Conservation (phyloP, 2,797 vertebrate species). For the Margarornis squamiger region DNA sequence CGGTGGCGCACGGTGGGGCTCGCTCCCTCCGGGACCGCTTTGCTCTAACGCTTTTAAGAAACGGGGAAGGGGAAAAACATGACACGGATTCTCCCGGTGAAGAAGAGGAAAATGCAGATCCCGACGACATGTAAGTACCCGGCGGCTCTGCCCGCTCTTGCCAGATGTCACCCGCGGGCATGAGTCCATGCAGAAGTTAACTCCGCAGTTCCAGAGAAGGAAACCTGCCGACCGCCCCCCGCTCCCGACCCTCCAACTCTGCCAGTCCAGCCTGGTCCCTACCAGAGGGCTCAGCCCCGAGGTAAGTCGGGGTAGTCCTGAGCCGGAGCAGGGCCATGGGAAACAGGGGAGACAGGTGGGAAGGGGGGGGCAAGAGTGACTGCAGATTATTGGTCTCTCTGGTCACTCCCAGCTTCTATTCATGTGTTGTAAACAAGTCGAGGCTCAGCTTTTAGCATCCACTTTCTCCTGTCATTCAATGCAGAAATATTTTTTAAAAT, state of each 20-base stretch:
- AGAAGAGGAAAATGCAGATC: constrained; percentile 34
- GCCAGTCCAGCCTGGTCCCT: neutral
- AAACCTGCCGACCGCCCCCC: neutral
- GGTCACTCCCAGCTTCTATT: neutral
- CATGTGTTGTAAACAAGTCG: neutral
- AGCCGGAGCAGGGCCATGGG: neutral
- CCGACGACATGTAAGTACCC: constrained; percentile 60
- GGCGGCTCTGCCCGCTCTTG: constrained; percentile 11
- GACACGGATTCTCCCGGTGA: constrained; percentile 2
- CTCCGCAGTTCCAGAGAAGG: constrained; percentile 9
- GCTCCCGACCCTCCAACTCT: neutral
- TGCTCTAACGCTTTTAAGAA: neutral
- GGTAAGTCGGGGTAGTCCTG: neutral
- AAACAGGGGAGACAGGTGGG: neutral
- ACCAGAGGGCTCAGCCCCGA: neutral
- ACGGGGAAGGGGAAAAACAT: neutral
- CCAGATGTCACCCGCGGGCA: neutral
- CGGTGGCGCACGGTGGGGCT: neutral
- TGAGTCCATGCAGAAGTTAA: constrained; percentile 58
- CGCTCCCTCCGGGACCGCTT: neutral
- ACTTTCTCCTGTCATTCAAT: neutral
- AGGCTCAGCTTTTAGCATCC: neutral
- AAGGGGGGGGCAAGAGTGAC: neutral
- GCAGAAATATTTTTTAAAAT: neutral
- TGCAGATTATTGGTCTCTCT: neutral